Percentiles rank a stretch among this genome's conserved stretches.
These are phyloP conservation scores for Microcebus murinus DNA, from an alignment of 2,113 vertebrate species.

Conservation along the genomic window DNA sequence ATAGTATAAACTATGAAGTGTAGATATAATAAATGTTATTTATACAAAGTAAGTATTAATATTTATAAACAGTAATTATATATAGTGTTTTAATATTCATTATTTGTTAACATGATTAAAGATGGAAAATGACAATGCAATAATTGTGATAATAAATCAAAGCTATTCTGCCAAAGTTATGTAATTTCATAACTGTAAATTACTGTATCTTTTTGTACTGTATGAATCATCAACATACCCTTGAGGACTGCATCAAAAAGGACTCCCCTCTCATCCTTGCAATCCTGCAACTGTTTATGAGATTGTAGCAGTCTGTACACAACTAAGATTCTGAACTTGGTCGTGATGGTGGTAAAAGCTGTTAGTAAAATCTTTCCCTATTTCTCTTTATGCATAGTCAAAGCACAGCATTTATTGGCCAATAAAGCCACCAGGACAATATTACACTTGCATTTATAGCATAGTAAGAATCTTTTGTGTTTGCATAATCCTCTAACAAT, in stretches of 20 bases:
- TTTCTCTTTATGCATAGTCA: neutral
- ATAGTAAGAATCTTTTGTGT: conserved; percentile 31
- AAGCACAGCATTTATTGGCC: conserved; percentile 34
- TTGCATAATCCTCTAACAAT: conserved; percentile 44
- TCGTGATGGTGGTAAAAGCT: conserved; percentile 7
- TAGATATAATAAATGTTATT: neutral
- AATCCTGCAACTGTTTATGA: neutral
- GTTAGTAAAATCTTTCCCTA: neutral
- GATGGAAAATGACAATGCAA: neutral
- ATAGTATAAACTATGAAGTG: neutral
- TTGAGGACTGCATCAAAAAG: neutral
- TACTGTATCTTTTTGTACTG: neutral
- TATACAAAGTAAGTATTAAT: neutral
- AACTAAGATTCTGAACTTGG: neutral
- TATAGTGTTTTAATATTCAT: neutral
- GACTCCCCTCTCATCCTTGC: neutral
- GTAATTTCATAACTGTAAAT: neutral
- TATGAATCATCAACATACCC: neutral
- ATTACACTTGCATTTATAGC: conserved; percentile 29
- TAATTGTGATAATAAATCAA: neutral
- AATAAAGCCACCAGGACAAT: conserved; percentile 46
- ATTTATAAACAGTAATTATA: neutral
- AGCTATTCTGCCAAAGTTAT: neutral
- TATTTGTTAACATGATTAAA: neutral
- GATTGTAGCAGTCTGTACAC: neutral